Evolutionary conservation across 2,797 vertebrate species (phyloP), one percentile per base, ranked within the genome.

Genomic region (Etheostoma nigrum): DNA sequence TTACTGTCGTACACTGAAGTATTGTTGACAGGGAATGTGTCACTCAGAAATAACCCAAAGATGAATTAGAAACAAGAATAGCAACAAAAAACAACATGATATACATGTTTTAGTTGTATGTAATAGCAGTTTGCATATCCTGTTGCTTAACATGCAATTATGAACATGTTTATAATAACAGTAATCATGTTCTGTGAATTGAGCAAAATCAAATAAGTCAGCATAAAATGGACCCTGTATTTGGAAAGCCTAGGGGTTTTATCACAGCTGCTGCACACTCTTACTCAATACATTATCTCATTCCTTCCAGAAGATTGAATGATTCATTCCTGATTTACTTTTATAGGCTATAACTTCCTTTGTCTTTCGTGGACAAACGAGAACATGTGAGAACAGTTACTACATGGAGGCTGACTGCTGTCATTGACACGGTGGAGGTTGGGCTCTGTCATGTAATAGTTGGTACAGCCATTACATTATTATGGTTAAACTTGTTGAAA

Each of bases 381-480:
- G 11, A 40, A 40, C 36, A 40, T 6, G 8, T 15, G 19, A 19
- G 12, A 52, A 58, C 6, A 9, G 23, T 58, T n/a, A 33, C 30
- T 13, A 47, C 42, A 64, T 3, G 10, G 1, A 53, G 68, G 10
- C 0, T 18, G 21, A 55, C 40, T n/a, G 27, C 59, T 87, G 65
- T 55, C 69, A 65, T 8, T 82, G 66, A 68, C 77, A 82, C 51
- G 72, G 53, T 74, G 11, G 62, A 72, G 63, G 45, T 58, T 64
- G 63, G 48, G 15, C 33, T 53, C 30, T 67, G 44, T 84, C 75
- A 64, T 52, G 49, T 64, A 81, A 81, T 13, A 57, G n/a, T 49
- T 75, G 55, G 36, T 52, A 70, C 21, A 47, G 40, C 2, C n/a
- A 7, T 72, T 12, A n/a, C 21, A 53, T 63, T 71, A 40, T 49